Conservation (phyloP, 2,888 invertebrate species). For the Dolomedes plantarius region DNA sequence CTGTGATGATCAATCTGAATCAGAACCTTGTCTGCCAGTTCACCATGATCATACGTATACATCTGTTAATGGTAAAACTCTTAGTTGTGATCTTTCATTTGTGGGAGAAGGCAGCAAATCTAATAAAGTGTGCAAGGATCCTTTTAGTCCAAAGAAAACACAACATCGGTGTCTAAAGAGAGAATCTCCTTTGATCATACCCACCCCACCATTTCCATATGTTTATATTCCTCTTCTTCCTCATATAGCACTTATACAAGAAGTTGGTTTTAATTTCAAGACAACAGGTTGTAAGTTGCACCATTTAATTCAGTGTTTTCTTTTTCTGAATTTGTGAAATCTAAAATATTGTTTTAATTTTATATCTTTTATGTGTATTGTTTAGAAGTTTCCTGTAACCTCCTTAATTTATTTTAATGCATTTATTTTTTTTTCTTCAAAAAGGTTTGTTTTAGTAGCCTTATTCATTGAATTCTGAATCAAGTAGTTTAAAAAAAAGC, state of each 20-base stretch:
- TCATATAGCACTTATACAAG: conserved; percentile 56
- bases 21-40: not conserved
- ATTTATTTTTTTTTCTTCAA: too few species aligned
- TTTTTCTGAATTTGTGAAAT: too few species aligned
- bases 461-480: too few species aligned
- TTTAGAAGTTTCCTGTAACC: too few species aligned
- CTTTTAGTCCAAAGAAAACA: not conserved
- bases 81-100: not conserved
- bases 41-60: conserved; percentile 55
- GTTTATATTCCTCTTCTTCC: conserved; percentile 68
- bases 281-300: conserved; percentile 25
- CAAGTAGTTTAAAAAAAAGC: too few species aligned
- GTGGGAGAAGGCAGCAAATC: conserved; percentile 17
- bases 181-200: conserved; percentile 43
- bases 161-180: not conserved
- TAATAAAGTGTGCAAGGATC: not conserved
- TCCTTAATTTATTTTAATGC: too few species aligned
- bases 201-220: conserved; percentile 71
- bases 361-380: not conserved
- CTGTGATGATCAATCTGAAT: not conserved
- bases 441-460: too few species aligned
- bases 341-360: not conserved
- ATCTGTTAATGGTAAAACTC: conserved; percentile 24
- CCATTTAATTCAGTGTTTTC: too few species aligned
- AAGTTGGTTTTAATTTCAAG: conserved; percentile 35